Base-by-base conservation (phyloP, 2,888 invertebrate species). In the Nemotelus pantherinus region DNA sequence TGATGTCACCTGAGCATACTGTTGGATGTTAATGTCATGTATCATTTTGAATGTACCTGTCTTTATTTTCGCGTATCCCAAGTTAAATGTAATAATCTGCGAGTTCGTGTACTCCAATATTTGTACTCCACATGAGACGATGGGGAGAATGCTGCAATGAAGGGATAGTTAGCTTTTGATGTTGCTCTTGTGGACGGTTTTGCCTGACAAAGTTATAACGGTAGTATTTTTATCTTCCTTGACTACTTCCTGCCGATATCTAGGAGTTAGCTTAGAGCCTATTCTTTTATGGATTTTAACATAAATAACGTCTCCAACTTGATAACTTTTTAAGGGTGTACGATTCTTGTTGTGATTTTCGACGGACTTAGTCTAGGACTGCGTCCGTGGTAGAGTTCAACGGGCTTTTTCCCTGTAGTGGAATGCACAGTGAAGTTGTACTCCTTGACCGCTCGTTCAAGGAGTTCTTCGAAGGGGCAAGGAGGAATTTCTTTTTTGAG, bases 281-380 rank as follows among this genome's bases (percentile, higher is more conserved):
- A 80, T n/a, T 44, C 80, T 39, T 70, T 80, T 82, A 45, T 80
- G 81, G 2, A 77, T 79, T 72, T 55, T 79, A 1, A 81, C 79
- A 39, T 57, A 77, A 2, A 79, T 72, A 9, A 70, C 60, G 41
- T 80, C 71, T 50, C 79, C 80, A 10, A 67, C 63, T 47, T 78
- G 45, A 45, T 77, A 80, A 25, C 71, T 67, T 79, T 79, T 80
- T 5, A 77, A 55, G 10, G 76, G 58, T 47, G 80, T 64, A n/a
- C 79, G 70, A 47, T 60, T 77, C 68, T 80, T 80, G 39, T 81
- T 80, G 53, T 79, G 80, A 58, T 68, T 72, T 55, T 77, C 58
- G 9, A 79, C 2, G 80, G 78, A n/a, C 68, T 78, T n/a, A 79
- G 64, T 39, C 63, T 76, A 47, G 76, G 67, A 47, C 48, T 65